phyloP scores from a whole-genome alignment of 2,113 vertebrate genomes.

The Phrynosoma platyrhinos region DNA sequence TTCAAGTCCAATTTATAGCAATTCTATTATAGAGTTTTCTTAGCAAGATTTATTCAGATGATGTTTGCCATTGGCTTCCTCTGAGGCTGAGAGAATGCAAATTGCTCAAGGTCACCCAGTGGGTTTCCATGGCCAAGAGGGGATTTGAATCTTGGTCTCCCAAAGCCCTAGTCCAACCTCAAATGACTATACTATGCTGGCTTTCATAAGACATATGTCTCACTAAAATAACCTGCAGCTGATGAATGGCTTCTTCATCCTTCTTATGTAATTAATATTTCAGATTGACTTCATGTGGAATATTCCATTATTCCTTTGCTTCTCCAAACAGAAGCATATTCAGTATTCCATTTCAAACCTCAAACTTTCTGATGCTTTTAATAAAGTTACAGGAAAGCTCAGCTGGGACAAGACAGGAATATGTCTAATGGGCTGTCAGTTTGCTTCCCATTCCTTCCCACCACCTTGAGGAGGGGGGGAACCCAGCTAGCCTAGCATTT shows the following conservation, averaged over 20 bases:
- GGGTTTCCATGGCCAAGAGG: too few relatives aligned
- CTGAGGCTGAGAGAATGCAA: too few relatives aligned
- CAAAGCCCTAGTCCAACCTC: too few relatives aligned
- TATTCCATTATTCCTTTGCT: neutral
- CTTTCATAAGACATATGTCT: too few relatives aligned
- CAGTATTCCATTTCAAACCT: neutral
- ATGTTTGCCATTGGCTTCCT: too few relatives aligned
- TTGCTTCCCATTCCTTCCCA: neutral
- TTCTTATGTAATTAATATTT: neutral
- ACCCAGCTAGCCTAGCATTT: neutral
- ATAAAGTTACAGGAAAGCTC: conserved; percentile 4
- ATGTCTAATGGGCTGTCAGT: neutral
- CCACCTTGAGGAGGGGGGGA: neutral
- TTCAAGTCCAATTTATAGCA: too few relatives aligned
- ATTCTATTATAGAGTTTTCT: too few relatives aligned
- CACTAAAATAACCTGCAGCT: neutral
- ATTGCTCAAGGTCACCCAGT: too few relatives aligned
- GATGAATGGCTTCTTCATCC: neutral
- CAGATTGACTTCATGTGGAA: neutral
- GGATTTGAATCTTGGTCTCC: too few relatives aligned
- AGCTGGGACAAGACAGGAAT: conserved; percentile 1
- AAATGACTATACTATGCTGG: too few relatives aligned
- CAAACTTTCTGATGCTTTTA: neutral
- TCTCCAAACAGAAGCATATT: neutral
- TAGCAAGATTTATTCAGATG: too few relatives aligned